Evolutionary conservation across 2,113 vertebrate genomes (phyloP).

Genomic region (Barnardius zonarius): DNA sequence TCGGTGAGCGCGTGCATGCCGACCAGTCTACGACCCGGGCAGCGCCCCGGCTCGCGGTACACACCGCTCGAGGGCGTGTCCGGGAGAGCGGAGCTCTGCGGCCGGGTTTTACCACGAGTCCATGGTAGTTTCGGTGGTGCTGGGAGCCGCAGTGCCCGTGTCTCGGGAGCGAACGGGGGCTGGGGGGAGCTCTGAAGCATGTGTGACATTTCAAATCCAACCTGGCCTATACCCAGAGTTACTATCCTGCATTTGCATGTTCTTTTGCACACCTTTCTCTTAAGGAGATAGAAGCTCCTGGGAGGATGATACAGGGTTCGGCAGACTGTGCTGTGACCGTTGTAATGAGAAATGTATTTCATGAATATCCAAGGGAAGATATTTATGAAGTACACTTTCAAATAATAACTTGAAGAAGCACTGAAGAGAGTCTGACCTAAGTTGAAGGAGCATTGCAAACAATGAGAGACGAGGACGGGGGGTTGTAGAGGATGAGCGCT

Average conservation of each 20-base stretch:
- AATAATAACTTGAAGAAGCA: neutral
- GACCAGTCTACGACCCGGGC: neutral
- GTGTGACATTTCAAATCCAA: fast-evolving
- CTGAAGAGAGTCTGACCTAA: neutral
- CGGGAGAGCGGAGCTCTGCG: neutral
- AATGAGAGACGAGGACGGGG: no score
- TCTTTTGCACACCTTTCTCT: no score
- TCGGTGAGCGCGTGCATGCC: no score
- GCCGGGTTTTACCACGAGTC: fast-evolving
- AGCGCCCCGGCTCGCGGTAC: neutral
- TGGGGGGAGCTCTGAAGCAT: fast-evolving
- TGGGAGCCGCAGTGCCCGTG: neutral
- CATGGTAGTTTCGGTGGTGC: neutral
- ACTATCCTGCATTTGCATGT: fast-evolving
- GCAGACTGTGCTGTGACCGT: fast-evolving
- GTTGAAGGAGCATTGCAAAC: neutral
- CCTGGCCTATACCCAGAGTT: fast-evolving
- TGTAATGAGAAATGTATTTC: neutral
- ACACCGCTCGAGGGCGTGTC: neutral
- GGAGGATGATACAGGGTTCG: neutral
- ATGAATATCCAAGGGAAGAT: neutral
- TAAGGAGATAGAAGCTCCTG: neutral
- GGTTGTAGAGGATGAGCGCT: no score
- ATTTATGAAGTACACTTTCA: neutral
- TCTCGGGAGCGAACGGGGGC: neutral